phyloP scores from a whole-genome alignment of 2,797 vertebrate species.

The Pseudochirops corinnae region DNA sequence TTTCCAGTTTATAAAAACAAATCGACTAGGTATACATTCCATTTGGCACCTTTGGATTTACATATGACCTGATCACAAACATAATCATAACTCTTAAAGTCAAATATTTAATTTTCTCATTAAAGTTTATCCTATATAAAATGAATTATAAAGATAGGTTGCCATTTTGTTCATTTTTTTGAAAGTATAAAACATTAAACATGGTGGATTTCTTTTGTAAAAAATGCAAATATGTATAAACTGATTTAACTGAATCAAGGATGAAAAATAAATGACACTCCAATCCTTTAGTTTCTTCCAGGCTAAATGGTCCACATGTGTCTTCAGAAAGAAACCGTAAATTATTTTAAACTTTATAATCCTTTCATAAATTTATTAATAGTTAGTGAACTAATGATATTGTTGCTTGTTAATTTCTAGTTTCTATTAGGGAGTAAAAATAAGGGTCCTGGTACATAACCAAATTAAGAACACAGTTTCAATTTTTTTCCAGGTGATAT shows the following conservation, averaged over 20 bases:
- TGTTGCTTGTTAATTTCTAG: background rate
- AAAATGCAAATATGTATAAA: background rate
- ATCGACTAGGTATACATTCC: conserved; percentile 17
- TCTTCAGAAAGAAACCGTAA: background rate
- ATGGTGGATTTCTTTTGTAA: background rate
- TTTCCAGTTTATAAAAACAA: conserved; percentile 22
- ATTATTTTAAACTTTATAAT: background rate
- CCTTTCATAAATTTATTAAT: background rate
- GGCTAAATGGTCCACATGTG: background rate
- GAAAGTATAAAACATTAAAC: conserved; percentile 38
- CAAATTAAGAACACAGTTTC: background rate
- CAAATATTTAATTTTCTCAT: conserved; percentile 26
- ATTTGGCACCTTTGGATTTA: background rate
- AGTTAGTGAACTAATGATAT: background rate
- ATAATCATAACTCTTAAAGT: conserved; percentile 19
- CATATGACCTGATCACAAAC: background rate
- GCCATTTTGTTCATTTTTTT: conserved; percentile 50
- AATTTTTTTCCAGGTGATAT: background rate
- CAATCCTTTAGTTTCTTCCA: background rate
- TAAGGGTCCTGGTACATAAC: background rate
- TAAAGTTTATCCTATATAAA: conserved; percentile 53
- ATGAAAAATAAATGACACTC: background rate
- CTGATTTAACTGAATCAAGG: background rate
- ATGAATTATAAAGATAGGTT: background rate
- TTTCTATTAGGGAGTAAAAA: background rate